These are phyloP conservation scores for Sarcophaga rosellei DNA, from an alignment of 2,888 invertebrate species.

Conservation along the genomic window DNA sequence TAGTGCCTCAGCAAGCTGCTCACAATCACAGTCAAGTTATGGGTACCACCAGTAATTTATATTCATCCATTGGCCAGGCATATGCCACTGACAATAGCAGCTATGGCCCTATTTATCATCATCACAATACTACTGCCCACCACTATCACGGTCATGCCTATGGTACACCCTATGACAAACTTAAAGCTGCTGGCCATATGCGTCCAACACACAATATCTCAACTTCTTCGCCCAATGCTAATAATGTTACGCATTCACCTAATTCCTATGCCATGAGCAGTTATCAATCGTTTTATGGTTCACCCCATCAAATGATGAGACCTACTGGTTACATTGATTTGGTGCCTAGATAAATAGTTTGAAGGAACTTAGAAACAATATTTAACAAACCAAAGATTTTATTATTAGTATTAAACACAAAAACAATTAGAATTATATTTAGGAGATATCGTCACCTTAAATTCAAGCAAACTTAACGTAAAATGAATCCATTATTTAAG, in stretches of 20 bases:
- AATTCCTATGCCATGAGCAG: constrained; percentile 78
- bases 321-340: constrained; percentile 80
- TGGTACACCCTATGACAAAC: constrained; percentile 81
- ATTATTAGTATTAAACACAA: constrained; percentile 46
- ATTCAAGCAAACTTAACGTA: neutral
- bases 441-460: neutral
- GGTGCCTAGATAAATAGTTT: constrained; percentile 77
- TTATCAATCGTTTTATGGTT: constrained; percentile 79
- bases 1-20: constrained; percentile 55
- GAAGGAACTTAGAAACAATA: neutral
- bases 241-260: constrained; percentile 55
- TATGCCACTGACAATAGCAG: constrained; percentile 80
- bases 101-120: constrained; percentile 81
- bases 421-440: constrained; percentile 14
- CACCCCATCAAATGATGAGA: constrained; percentile 79
- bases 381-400: constrained; percentile 47
- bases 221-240: constrained; percentile 38
- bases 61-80: constrained; percentile 78
- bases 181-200: constrained; percentile 76
- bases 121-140: constrained; percentile 74
- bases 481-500: neutral
- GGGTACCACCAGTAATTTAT: constrained; percentile 76
- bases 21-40: constrained; percentile 69
- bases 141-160: constrained; percentile 74
- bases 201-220: constrained; percentile 58